Evolutionary conservation across 2,113 vertebrate genomes (phyloP).

Genomic region (Cottus gobio): DNA sequence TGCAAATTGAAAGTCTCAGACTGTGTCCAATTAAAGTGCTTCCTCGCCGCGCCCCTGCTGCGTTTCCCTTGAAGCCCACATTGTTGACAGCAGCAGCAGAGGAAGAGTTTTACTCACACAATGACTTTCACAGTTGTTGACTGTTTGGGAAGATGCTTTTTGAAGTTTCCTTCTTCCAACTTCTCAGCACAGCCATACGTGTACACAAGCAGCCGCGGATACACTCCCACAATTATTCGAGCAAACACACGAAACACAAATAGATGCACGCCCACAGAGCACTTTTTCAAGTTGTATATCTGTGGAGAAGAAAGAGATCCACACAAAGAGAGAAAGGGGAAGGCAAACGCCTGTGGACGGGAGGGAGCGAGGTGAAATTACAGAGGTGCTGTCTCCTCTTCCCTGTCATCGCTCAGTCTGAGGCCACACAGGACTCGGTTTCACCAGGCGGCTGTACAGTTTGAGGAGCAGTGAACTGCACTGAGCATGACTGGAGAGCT

Average conservation of each 20-base stretch:
- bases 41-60: conserved; percentile 53
- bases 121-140: conserved; percentile 48
- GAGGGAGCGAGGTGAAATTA: conserved; percentile 41
- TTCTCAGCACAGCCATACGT: conserved; percentile 17
- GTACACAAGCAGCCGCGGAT: conserved; percentile 6
- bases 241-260: conserved; percentile 23
- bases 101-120: conserved; percentile 34
- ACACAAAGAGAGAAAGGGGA: conserved; percentile 25
- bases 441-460: not conserved
- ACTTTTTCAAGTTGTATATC: conserved; percentile 11
- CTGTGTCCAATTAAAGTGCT: conserved; percentile 59
- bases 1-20: conserved; percentile 45
- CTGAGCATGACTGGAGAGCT: conserved; percentile 33
- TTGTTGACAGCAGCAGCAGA: conserved; percentile 48
- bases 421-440: conserved; percentile 37
- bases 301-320: conserved; percentile 32
- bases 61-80: conserved; percentile 56
- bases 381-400: conserved; percentile 11
- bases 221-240: not conserved
- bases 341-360: conserved; percentile 4
- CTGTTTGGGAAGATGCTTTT: conserved; percentile 42
- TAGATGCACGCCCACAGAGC: conserved; percentile 4
- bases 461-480: conserved; percentile 27
- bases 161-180: conserved; percentile 55
- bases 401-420: conserved; percentile 7